phyloP scores from a whole-genome alignment of 2,113 vertebrate genomes.

The Oceanites oceanicus region DNA sequence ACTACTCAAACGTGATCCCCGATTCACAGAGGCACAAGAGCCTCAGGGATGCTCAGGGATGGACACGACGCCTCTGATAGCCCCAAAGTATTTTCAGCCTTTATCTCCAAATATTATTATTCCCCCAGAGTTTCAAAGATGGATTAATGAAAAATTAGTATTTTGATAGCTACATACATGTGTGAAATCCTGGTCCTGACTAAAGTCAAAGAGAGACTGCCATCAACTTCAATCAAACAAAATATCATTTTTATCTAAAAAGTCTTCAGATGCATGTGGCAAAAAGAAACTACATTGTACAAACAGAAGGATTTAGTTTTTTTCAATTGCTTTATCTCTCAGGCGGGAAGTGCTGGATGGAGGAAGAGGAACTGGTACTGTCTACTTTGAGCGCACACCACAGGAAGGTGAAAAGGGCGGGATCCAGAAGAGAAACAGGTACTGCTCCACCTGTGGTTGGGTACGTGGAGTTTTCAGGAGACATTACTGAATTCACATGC shows the following conservation, averaged over 20 bases:
- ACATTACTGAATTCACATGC: neutral
- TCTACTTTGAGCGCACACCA: neutral
- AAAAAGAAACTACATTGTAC: neutral
- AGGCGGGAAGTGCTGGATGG: neutral
- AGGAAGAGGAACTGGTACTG: neutral
- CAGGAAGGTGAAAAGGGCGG: neutral
- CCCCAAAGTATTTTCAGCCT: neutral
- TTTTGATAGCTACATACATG: fast-evolving
- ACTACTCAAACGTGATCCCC: fast-evolving
- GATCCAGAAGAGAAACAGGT: neutral
- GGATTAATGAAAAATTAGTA: neutral
- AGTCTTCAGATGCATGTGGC: neutral
- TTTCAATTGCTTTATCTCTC: neutral
- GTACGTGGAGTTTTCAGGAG: neutral
- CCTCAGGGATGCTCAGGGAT: neutral
- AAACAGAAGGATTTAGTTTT: neutral
- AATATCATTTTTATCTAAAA: neutral
- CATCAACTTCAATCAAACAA: neutral
- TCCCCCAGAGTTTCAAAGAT: neutral
- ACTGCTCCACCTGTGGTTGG: neutral
- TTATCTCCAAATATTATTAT: neutral
- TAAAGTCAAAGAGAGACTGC: neutral
- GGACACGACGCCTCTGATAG: neutral
- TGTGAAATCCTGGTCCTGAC: neutral
- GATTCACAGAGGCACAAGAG: neutral